These are phyloP conservation scores for Hylyphantes graminicola DNA, from an alignment of 1,140 invertebrate genomes.

Conservation along the genomic window DNA sequence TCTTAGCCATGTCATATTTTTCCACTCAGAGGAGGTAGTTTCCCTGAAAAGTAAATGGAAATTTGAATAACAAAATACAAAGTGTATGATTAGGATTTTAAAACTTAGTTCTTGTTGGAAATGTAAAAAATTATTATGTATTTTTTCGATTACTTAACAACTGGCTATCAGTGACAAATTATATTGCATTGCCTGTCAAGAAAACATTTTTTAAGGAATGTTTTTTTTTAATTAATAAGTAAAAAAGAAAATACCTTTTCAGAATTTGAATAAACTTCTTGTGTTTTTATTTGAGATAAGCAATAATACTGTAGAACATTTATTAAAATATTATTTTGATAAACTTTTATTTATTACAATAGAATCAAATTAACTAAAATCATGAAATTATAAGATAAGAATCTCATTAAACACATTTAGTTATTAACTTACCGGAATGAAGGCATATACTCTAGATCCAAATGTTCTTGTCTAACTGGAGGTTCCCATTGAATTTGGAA, in stretches of 20 bases:
- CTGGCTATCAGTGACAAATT: not conserved
- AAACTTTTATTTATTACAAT: not conserved
- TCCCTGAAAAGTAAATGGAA: conserved; percentile 29
- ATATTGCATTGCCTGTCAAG: no score
- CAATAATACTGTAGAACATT: no score
- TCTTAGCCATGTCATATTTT: conserved; percentile 70
- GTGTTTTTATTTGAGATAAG: not conserved
- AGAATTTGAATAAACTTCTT: not conserved
- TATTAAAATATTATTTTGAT: no score
- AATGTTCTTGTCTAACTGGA: conserved; percentile 39
- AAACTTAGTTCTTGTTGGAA: not conserved
- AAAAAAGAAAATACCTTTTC: not conserved
- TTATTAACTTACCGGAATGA: conserved; percentile 69
- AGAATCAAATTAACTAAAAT: not conserved
- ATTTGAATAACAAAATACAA: not conserved
- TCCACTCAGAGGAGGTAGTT: conserved; percentile 64
- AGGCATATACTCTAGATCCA: conserved; percentile 74
- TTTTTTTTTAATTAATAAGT: not conserved
- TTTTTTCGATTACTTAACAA: not conserved
- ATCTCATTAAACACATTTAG: not conserved
- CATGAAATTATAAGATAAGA: not conserved
- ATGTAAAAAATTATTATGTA: not conserved
- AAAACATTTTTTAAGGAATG: not conserved
- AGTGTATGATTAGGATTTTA: not conserved
- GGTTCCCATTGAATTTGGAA: conserved; percentile 72